phyloP scores from a whole-genome alignment of 2,797 vertebrate genomes.

The Onychomys arenicola region DNA sequence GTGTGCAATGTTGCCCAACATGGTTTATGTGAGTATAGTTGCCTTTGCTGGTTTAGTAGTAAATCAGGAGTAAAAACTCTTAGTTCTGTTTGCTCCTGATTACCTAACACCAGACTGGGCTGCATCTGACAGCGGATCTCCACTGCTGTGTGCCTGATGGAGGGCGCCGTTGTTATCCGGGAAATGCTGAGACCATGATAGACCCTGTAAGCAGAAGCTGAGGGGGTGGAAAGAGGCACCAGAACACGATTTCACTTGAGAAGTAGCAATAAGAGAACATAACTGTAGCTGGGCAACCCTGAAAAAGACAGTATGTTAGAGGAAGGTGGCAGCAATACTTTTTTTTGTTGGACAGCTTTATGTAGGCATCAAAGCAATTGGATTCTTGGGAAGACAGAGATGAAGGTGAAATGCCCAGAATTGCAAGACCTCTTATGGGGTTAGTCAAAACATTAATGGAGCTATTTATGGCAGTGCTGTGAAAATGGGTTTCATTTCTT shows the following conservation, averaged over 20 bases:
- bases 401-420: conserved; percentile 41
- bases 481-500: conserved; percentile 30
- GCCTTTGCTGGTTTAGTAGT: conserved; percentile 46
- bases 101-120: background rate
- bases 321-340: conserved; percentile 69
- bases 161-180: conserved; percentile 65
- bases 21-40: conserved; percentile 5
- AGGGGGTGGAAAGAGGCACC: background rate
- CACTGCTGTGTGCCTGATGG: conserved; percentile 37
- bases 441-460: conserved; percentile 78
- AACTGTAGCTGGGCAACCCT: conserved; percentile 75
- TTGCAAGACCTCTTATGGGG: conserved; percentile 66
- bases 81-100: conserved; percentile 64
- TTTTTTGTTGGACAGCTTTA: conserved; percentile 82
- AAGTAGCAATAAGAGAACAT: conserved; percentile 65
- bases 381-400: conserved; percentile 74
- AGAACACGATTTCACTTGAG: conserved; percentile 72
- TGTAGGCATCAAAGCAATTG: conserved; percentile 60
- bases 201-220: background rate
- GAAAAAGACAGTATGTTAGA: conserved; percentile 77
- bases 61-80: conserved; percentile 54
- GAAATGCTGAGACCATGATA: conserved; percentile 53
- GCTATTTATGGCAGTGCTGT: conserved; percentile 58
- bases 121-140: conserved; percentile 56
- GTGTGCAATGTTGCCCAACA: background rate